Evolutionary conservation across 2,797 vertebrate species (phyloP).

Genomic region (Salarias fasciatus): DNA sequence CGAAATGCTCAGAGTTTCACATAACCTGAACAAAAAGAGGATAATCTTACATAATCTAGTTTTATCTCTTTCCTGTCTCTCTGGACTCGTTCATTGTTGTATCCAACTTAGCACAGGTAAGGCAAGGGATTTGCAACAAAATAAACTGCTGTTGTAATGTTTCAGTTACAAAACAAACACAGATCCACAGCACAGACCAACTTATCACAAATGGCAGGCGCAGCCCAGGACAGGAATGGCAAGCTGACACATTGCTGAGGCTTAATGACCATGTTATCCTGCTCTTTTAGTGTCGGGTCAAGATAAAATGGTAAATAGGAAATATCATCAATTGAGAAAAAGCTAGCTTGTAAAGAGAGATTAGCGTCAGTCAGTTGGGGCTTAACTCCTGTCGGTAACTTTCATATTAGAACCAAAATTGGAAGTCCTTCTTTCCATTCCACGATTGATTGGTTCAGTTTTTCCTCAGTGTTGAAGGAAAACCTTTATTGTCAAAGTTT

Average conservation of each 20-base stretch:
- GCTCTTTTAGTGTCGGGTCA: not conserved
- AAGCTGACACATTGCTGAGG: not conserved
- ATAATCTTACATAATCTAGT: conserved; percentile 51
- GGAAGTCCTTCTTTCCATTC: too few species aligned
- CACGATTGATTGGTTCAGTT: too few species aligned
- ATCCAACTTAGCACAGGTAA: conserved; percentile 11
- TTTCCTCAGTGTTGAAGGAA: too few species aligned
- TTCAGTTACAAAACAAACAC: conserved; percentile 4
- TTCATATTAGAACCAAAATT: not conserved
- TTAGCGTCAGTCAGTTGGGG: too few species aligned
- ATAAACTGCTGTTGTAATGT: conserved; percentile 9
- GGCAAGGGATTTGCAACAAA: conserved; percentile 3
- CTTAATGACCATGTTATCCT: not conserved
- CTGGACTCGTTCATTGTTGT: conserved; percentile 6
- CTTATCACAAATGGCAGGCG: not conserved
- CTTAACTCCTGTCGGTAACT: too few species aligned
- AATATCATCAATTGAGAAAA: not conserved
- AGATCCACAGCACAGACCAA: not conserved
- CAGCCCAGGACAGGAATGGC: not conserved
- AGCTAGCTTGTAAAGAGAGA: too few species aligned
- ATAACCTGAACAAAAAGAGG: conserved; percentile 43
- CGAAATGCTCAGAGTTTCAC: conserved; percentile 18
- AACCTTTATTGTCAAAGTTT: too few species aligned
- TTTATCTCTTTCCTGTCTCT: conserved; percentile 18
- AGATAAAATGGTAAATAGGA: not conserved